Conservation (phyloP, 2,113 vertebrate species). For the Cynocephalus volans region DNA sequence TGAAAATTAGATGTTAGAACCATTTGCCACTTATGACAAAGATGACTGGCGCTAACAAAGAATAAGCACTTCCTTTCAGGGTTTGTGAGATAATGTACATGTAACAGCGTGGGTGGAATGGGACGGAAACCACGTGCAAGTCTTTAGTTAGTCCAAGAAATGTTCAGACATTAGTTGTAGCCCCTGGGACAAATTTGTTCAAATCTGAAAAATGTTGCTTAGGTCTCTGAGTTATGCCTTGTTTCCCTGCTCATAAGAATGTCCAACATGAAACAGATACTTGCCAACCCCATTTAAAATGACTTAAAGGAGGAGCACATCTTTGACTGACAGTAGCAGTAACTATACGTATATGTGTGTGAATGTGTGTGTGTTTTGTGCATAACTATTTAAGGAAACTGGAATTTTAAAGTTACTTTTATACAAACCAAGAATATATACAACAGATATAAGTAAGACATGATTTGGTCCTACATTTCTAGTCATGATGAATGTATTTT, state of each 20-base stretch:
- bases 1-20: not conserved
- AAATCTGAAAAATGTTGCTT: not conserved
- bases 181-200: not conserved
- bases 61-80: not conserved
- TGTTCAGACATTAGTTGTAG: not conserved
- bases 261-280: not conserved
- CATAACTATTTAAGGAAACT: slow-evolving; percentile 89
- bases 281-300: not conserved
- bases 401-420: slow-evolving; percentile 87
- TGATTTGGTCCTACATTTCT: slow-evolving; percentile 77
- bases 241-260: not conserved
- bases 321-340: slow-evolving; percentile 74
- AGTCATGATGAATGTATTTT: slow-evolving; percentile 85
- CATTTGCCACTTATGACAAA: not conserved
- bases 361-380: slow-evolving; percentile 83
- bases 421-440: slow-evolving; percentile 82
- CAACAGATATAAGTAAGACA: slow-evolving; percentile 82
- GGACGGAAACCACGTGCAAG: not conserved
- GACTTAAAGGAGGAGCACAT: slow-evolving; percentile 31
- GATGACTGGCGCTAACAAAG: not conserved
- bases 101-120: not conserved
- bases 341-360: slow-evolving; percentile 82
- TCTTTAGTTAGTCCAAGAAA: not conserved
- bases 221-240: not conserved
- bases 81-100: not conserved